Conservation (phyloP, 2,888 invertebrate species). For the Gastracanthus pulcherrimus region DNA sequence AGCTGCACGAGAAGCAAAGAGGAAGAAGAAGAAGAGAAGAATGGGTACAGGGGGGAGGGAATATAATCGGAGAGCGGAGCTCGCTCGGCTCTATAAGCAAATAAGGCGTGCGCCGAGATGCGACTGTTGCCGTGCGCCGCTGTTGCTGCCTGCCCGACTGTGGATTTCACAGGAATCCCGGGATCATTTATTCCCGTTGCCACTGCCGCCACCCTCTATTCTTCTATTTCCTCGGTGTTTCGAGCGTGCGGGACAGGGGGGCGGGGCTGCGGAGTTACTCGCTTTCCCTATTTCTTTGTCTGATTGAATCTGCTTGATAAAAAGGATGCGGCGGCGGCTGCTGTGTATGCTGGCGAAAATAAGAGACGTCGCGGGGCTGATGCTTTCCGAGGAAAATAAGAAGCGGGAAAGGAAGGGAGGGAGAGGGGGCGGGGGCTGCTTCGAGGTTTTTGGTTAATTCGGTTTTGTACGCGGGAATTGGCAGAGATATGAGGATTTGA, state of each 20-base stretch:
- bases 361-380: slow-evolving; percentile 31
- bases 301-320: slow-evolving; percentile 60
- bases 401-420: slow-evolving; percentile 13
- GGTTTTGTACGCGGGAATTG: slow-evolving; percentile 1
- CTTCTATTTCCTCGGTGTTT: slow-evolving; percentile 32
- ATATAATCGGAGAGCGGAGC: slow-evolving; percentile 41
- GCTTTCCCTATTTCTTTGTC: slow-evolving; percentile 54
- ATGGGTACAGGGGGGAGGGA: slow-evolving; percentile 10
- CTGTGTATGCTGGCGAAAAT: slow-evolving; percentile 37
- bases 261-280: neutral
- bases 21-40: too few relatives aligned
- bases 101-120: slow-evolving; percentile 43
- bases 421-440: neutral
- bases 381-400: too few relatives aligned
- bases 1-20: neutral
- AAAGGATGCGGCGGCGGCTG: slow-evolving; percentile 40
- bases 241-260: neutral
- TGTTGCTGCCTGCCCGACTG: slow-evolving; percentile 25
- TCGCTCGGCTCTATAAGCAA: slow-evolving; percentile 47
- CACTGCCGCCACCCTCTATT: too few relatives aligned
- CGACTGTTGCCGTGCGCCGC: slow-evolving; percentile 33
- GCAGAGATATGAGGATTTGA: neutral
- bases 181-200: slow-evolving; percentile 43
- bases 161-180: slow-evolving; percentile 38
- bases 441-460: slow-evolving; percentile 26